Evolutionary conservation across 2,888 invertebrate species (phyloP), one percentile per base, ranked within the genome.

Genomic region (Ferrisia virgata): DNA sequence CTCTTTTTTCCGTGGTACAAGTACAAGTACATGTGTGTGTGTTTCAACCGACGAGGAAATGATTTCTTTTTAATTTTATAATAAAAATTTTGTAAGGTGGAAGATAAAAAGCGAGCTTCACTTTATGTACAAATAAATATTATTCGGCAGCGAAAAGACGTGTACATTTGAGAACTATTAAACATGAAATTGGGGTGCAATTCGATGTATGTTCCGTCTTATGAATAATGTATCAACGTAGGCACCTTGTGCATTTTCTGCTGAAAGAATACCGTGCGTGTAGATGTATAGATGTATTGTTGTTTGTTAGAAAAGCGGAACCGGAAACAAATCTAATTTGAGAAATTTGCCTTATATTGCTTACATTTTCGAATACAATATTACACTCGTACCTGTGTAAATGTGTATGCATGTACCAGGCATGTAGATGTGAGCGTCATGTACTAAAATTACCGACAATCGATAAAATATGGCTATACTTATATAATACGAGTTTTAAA

Each of bases 281-380:
- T 79, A 43, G n/a, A n/a, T 40, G 25, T 79, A 79, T 43, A 43
- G 36, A 43, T 47, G 79, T 79, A 43, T 79, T 79, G 43, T 79
- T 79, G 39, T 79, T 79, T 79, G 25, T 40, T 79, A 47, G 79
- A 47, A 79, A 79, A 47, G 47, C 79, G 79, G 47, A 47, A 79
- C 43, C 53, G 47, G 47, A 79, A 79, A 79, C 53, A 79, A 79
- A 79, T 79, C 79, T 47, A 79, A 79, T 79, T 79, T 79, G 31
- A 79, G 53, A 79, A 79, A 79, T 79, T 79, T 79, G 53, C 79
- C 47, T 79, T 79, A 79, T 79, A 79, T 79, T 79, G 79, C 79
- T 79, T 79, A 79, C 79, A 79, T 79, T 47, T 79, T 39, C 47
- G 18, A 76, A 47, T 47, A 31, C 79, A 5, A 18, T 40, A 40